Base-by-base conservation (phyloP, 2,113 vertebrate species). In the Oryctolagus cuniculus region DNA sequence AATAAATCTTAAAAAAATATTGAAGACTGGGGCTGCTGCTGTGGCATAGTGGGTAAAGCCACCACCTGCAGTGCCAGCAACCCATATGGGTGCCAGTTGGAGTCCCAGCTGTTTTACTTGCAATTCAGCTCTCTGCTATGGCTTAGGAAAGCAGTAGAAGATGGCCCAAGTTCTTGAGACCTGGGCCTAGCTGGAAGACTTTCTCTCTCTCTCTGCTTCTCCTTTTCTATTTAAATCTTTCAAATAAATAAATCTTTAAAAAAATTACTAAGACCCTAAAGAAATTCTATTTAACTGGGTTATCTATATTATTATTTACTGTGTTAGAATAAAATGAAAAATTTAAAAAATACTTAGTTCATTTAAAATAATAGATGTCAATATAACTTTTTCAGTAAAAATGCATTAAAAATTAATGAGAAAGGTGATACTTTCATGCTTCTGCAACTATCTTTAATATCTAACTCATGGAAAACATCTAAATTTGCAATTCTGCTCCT, bases 201-300 rank as follows among this genome's bases (percentile, higher is more conserved):
- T 38, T 44, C 44, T 44, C 25, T 78, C 81, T 86, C 90, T 44
- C 44, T 44, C 5, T 44, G 44, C 6, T 6, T 44, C 44, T 44
- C 44, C 44, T 44, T 44, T 44, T 44, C 44, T 44, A 44, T 44
- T 44, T 44, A 44, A 44, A 7, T 44, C 44, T 44, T 44, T 44
- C 6, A 44, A 44, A 44, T 44, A 44, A 44, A 44, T 44, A 44
- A 44, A 44, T 44, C 6, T 44, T 44, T 44, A 7, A 44, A 87
- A 87, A 87, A 87, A 78, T 89, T 53, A 83, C 73, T 79, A 58
- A 94, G 29, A 75, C 72, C 58, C 11, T 34, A 73, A 83, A 92
- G 66, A 92, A 3, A 22, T 90, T 92, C 38, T 94, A 22, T 87
- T 90, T 91, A 83, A 66, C 44, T 95, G n/a, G 51, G 21, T 92